These are phyloP conservation scores for Corythucha ciliata DNA, from an alignment of 2,888 invertebrate genomes.

Conservation along the genomic window DNA sequence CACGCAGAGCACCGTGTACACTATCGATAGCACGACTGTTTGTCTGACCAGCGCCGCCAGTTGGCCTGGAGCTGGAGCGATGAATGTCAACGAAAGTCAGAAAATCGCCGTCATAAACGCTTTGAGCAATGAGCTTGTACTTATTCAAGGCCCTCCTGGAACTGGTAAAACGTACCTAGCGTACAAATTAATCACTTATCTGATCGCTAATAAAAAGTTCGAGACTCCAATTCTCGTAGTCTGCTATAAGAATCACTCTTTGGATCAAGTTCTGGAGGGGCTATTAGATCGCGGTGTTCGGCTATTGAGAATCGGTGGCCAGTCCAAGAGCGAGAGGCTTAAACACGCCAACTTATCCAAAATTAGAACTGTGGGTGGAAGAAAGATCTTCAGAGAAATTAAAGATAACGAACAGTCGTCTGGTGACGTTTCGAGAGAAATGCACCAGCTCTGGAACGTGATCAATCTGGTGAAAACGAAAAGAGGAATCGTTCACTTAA, in stretches of 20 bases:
- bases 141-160: slow-evolving; percentile 82
- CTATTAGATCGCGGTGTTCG: slow-evolving; percentile 49
- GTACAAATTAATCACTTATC: slow-evolving; percentile 57
- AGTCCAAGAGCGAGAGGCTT: slow-evolving; percentile 18
- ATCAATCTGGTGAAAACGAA: no score
- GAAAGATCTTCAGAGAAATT: no score
- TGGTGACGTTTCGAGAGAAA: no score
- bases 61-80: slow-evolving; percentile 36
- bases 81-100: slow-evolving; percentile 58
- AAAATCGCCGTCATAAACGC: slow-evolving; percentile 56
- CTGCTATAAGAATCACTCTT: slow-evolving; percentile 76
- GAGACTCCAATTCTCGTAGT: slow-evolving; percentile 47
- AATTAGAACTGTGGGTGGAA: no score
- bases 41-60: slow-evolving; percentile 24
- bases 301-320: slow-evolving; percentile 55
- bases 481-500: no score
- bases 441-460: no score
- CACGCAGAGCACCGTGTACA: slow-evolving; percentile 19
- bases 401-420: no score
- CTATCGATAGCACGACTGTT: slow-evolving; percentile 17
- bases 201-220: slow-evolving; percentile 49
- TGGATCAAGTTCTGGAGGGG: slow-evolving; percentile 76
- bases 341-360: no score
- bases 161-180: slow-evolving; percentile 79
- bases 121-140: slow-evolving; percentile 58